Conservation (phyloP, 2,797 vertebrate species). For the Carcharodon carcharias region DNA sequence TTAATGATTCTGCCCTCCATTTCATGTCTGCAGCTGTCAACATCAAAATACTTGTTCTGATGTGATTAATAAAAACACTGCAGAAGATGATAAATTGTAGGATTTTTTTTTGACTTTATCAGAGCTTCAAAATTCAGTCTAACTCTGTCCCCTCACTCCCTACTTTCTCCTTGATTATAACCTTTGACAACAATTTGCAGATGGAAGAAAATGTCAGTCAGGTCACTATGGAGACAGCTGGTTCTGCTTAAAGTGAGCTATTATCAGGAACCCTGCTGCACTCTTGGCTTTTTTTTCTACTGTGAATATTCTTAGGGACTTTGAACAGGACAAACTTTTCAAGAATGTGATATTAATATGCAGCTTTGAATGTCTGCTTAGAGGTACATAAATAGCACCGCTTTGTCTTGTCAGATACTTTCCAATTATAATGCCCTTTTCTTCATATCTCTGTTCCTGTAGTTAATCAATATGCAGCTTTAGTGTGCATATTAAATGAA, state of each 20-base stretch:
- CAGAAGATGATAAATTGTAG: neutral
- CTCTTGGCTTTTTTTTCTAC: neutral
- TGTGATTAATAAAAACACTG: slow-evolving; percentile 11
- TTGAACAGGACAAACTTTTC: neutral
- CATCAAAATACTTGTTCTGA: slow-evolving; percentile 23
- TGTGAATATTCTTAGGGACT: neutral
- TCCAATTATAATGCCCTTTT: neutral
- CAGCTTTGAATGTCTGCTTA: neutral
- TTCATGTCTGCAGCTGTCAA: slow-evolving; percentile 33
- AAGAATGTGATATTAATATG: neutral
- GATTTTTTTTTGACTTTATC: neutral
- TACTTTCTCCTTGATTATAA: neutral
- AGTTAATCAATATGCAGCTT: neutral
- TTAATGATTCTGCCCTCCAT: slow-evolving; percentile 26
- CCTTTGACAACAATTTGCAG: neutral
- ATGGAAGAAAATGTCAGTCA: neutral
- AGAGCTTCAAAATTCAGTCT: neutral
- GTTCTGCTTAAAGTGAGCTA: slow-evolving; percentile 3
- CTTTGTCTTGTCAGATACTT: neutral
- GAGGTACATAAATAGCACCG: no score
- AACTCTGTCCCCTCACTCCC: neutral
- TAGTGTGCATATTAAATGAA: neutral
- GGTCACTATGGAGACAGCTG: slow-evolving; percentile 7
- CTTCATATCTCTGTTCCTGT: neutral
- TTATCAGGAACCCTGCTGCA: neutral